These are phyloP conservation scores for Abscondita cerata DNA, from an alignment of 2,888 invertebrate species.

Conservation along the genomic window DNA sequence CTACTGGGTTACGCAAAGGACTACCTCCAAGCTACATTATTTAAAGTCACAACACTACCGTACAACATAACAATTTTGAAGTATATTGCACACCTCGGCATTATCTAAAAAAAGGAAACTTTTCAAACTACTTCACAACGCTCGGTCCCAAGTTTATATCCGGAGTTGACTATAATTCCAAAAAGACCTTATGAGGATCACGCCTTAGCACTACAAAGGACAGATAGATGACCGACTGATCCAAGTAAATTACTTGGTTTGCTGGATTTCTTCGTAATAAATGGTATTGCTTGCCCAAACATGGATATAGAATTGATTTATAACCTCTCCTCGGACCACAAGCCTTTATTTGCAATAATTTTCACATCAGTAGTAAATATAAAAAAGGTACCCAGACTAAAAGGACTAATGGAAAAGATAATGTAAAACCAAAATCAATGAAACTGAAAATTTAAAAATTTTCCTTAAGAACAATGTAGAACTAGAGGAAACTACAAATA, in stretches of 20 bases:
- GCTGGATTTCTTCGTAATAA: neutral
- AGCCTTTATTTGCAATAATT: neutral
- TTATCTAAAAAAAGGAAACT: neutral
- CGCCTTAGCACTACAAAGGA: no score
- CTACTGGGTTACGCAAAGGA: no score
- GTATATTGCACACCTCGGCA: neutral
- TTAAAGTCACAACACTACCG: neutral
- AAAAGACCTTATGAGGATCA: no score
- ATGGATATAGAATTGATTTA: conserved; percentile 1
- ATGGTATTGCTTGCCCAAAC: neutral
- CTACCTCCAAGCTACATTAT: neutral
- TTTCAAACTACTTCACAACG: neutral
- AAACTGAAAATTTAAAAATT: conserved; percentile 1
- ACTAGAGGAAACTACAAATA: neutral
- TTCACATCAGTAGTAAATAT: conserved; percentile 4
- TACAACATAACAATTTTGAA: neutral
- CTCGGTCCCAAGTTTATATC: no score
- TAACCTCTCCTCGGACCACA: neutral
- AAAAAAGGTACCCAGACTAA: conserved; percentile 1
- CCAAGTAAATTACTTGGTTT: no score
- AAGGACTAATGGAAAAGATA: neutral
- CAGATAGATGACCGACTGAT: neutral
- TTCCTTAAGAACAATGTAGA: neutral
- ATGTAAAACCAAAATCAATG: conserved; percentile 5
- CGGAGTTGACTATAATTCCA: no score